Base-by-base conservation (phyloP, 1,140 invertebrate genomes). In the Drosophila nikananu region DNA sequence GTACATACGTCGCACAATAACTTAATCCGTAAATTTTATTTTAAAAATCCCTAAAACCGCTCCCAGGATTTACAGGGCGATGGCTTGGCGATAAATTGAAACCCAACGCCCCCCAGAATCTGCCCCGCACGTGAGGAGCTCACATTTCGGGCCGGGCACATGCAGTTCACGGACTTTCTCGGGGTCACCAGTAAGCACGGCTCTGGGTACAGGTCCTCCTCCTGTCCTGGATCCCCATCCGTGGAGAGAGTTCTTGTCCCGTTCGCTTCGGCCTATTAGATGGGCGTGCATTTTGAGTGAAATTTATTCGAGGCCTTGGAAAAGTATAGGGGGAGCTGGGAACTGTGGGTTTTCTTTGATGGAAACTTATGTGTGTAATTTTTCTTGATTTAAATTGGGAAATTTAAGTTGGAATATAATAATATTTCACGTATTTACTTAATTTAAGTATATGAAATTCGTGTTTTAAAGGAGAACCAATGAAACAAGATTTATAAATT, bases 11-110 rank as follows among this genome's bases (percentile, higher is more conserved):
- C 52, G 66, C 76, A 77, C 86, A 92, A 92, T 91, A 92, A 92
- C 91, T 92, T 92, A 92, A 92, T 92, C 91, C 91, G 91, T 92
- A 92, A 92, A 92, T 92, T 92, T 92, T 92, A 90, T 90, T 90
- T 91, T 77, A 74, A 77, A 89, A 89, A 89, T 89, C 86, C 86
- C 86, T 77, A 86, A 90, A 90, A 89, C 58, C 86, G 81, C 80
- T 86, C 71, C 44, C 57, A 59, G 81, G 81, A 86, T 82, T 89
- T 86, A 67, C 77, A 68, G 64, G 60, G 79, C 81, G 76, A 67
- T 80, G 70, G 60, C 63, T 48, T 44, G 67, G 63, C 67, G 70
- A 90, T 90, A 90, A 90, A 90, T 90, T 91, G 86, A 91, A 90
- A 82, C 65, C 86, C 60, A 84, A 81, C 49, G 58, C 74, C 62